These are phyloP conservation scores for Todiramphus saurophagus DNA, from an alignment of 2,113 vertebrate genomes.

Conservation along the genomic window DNA sequence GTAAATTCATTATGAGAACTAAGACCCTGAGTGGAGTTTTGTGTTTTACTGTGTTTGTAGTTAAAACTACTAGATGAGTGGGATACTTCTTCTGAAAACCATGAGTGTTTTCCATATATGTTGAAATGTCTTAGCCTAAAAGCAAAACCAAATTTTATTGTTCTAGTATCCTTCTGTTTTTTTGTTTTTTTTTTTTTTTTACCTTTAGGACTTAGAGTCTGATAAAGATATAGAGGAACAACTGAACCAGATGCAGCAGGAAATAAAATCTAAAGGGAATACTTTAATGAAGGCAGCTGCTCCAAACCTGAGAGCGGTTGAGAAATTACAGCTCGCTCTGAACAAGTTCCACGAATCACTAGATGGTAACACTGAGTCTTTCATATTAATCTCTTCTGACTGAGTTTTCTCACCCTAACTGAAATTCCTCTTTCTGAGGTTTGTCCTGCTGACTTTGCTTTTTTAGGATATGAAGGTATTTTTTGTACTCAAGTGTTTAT, in stretches of 20 bases:
- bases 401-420: not conserved
- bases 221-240: slow-evolving; percentile 77
- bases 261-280: slow-evolving; percentile 71
- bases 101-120: not conserved
- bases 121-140: not conserved
- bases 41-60: not conserved
- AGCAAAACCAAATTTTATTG: not conserved
- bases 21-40: not conserved
- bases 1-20: not conserved
- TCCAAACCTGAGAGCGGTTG: slow-evolving; percentile 87
- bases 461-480: not conserved
- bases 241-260: slow-evolving; percentile 71
- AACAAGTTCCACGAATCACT: slow-evolving; percentile 82
- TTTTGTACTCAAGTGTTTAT: not conserved
- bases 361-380: slow-evolving; percentile 77
- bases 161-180: not conserved
- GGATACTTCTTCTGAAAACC: not conserved
- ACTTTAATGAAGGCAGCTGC: slow-evolving; percentile 77
- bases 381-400: not conserved
- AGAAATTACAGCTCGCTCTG: slow-evolving; percentile 82
- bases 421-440: not conserved
- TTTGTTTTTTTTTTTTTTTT: not conserved
- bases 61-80: not conserved
- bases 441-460: not conserved
- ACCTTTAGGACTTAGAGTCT: slow-evolving; percentile 68